These are phyloP conservation scores for Montipora sp. DNA, from an alignment of 64 coral and sea anemone genomes.

Conservation along the genomic window DNA sequence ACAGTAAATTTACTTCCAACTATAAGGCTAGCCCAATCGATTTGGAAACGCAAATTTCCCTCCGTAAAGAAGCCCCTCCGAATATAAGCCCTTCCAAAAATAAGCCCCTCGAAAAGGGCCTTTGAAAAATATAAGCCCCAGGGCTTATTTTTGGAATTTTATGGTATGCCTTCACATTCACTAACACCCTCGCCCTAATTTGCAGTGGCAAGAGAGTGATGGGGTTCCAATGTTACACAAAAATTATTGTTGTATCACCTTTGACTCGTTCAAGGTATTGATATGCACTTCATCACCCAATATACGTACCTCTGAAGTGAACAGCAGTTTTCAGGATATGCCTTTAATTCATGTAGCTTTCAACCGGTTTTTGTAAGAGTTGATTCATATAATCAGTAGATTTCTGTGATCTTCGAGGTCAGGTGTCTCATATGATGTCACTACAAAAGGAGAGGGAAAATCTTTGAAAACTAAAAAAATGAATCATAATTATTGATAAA, in stretches of 20 bases:
- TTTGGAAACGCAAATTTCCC: too few species aligned
- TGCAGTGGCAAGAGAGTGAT: background rate
- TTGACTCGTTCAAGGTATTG: conserved; percentile 97
- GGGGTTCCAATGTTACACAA: background rate
- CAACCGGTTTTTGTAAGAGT: conserved; percentile 97
- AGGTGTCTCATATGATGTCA: conserved; percentile 78
- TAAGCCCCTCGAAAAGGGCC: too few species aligned
- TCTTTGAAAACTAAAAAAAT: too few species aligned
- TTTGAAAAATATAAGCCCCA: too few species aligned
- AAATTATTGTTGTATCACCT: conserved; percentile 49
- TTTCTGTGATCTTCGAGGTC: conserved; percentile 94
- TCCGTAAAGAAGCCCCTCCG: too few species aligned
- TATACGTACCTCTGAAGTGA: conserved; percentile 81
- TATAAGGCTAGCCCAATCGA: too few species aligned
- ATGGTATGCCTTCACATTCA: too few species aligned
- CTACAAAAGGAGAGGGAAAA: conserved; percentile 23
- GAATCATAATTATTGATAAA: too few species aligned
- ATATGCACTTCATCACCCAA: conserved; percentile 97
- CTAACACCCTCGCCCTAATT: too few species aligned
- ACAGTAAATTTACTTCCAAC: too few species aligned
- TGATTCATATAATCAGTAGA: conserved; percentile 94
- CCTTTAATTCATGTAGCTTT: conserved; percentile 87
- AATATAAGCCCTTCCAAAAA: too few species aligned
- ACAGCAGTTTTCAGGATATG: conserved; percentile 94
- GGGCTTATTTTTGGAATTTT: too few species aligned